Evolutionary conservation across 2,888 invertebrate species (phyloP), one percentile per base, ranked within the genome.

Genomic region (Trimorus sp.): DNA sequence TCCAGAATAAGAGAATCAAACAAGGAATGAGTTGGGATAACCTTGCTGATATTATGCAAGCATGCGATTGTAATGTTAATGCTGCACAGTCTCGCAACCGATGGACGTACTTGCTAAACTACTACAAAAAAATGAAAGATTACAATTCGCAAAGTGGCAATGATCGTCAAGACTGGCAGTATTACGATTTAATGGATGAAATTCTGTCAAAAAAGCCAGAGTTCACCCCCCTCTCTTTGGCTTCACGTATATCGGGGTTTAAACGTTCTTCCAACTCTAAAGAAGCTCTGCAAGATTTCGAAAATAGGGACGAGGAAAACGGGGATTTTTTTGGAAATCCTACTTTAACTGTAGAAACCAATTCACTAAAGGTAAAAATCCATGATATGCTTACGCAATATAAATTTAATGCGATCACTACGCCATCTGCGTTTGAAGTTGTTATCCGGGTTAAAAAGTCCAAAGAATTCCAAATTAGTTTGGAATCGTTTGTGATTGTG

Each of bases 111-210:
- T 37, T 65, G 14, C 12, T 51, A 11, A 49, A 37, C 6, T 14
- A 14, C 1, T 51, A 65, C 14, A 66, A 53, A 40, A 14, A 53
- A 36, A n/a, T 40, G 4, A 66, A 66, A 51, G 54, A 53, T 12
- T 14, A 51, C 8, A 40, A 54, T 37, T 63, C 63, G 36, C 51
- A 36, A 40, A 54, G 16, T 66, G 66, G 66, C 11, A 66, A 66
- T 26, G 42, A 66, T 42, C 38, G 53, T 15, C 53, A 40, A 12
- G 42, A 66, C 1, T 49, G 48, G 66, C 53, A 53, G 42, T 66
- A 38, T 37, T 66, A 66, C 53, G 40, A 53, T 54, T 36, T 7
- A 9, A 66, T 66, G 54, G 53, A 66, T 7, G 14, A 40, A 15
- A 66, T 54, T 38, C 37, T 66, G 14, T 36, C 51, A 26, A 66